Evolutionary conservation across 2,113 vertebrate genomes (phyloP).

Genomic region (Monarcha castaneiventris): DNA sequence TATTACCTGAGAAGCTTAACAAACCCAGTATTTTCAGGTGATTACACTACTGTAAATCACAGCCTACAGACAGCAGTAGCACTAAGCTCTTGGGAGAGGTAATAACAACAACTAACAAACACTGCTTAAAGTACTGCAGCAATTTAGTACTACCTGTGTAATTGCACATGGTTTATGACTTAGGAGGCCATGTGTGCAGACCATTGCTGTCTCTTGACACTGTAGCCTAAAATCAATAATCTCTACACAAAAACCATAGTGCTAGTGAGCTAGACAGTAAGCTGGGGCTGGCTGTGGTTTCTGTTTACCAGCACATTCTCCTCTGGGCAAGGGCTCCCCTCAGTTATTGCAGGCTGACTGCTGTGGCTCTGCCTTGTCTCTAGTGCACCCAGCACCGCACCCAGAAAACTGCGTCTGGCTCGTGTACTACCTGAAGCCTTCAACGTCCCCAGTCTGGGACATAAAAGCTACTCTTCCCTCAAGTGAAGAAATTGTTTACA

Average conservation of each 20-base stretch:
- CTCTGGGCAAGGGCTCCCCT: background rate
- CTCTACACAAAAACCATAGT: background rate
- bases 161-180: background rate
- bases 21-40: background rate
- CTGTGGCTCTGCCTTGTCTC: background rate
- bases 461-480: background rate
- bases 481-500: background rate
- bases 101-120: background rate
- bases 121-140: background rate
- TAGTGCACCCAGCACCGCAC: background rate
- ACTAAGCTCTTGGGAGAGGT: background rate
- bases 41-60: constrained; percentile 6
- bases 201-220: background rate
- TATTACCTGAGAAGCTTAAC: background rate
- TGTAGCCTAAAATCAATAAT: background rate
- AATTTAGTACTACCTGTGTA: background rate
- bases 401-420: background rate
- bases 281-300: background rate
- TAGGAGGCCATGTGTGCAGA: background rate
- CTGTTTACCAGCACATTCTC: background rate
- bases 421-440: background rate
- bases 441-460: background rate
- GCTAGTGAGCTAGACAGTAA: background rate
- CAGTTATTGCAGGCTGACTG: background rate
- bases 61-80: background rate